These are phyloP conservation scores for Stratiomys singularior DNA, from an alignment of 2,888 invertebrate species.

Conservation along the genomic window DNA sequence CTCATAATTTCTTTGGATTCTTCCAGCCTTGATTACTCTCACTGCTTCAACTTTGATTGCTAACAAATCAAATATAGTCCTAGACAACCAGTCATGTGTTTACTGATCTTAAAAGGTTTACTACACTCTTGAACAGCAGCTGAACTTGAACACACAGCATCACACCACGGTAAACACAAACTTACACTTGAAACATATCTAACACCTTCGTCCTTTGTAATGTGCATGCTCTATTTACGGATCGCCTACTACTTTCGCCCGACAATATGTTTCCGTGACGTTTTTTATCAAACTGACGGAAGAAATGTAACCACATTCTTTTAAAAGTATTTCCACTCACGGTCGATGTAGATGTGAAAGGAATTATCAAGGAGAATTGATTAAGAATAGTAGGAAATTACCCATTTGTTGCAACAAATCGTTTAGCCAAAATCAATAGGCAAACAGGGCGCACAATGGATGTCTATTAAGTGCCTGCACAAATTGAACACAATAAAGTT, in stretches of 20 bases:
- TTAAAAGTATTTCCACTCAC: too few relatives aligned
- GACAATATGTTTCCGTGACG: too few relatives aligned
- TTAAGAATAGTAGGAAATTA: neutral
- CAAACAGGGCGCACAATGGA: neutral
- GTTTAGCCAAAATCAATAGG: neutral
- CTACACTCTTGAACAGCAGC: too few relatives aligned
- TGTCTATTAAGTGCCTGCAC: neutral
- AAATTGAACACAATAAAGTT: constrained; percentile 1
- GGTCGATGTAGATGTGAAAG: neutral
- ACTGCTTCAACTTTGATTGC: too few relatives aligned
- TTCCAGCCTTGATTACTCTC: too few relatives aligned
- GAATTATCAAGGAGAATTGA: constrained; percentile 1
- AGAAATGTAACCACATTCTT: too few relatives aligned
- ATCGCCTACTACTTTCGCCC: neutral
- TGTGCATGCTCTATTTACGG: neutral
- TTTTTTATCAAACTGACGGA: too few relatives aligned
- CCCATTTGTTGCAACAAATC: neutral
- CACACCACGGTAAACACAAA: neutral
- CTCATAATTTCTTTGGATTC: too few relatives aligned
- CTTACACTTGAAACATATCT: neutral
- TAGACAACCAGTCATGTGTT: too few relatives aligned
- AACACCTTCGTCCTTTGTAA: neutral
- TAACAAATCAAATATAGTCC: too few relatives aligned
- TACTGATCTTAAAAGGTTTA: too few relatives aligned
- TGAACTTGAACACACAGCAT: too few relatives aligned